Evolutionary conservation across 2,888 invertebrate genomes (phyloP), one percentile per base, ranked within the genome.

Genomic region (Sicus ferrugineus): DNA sequence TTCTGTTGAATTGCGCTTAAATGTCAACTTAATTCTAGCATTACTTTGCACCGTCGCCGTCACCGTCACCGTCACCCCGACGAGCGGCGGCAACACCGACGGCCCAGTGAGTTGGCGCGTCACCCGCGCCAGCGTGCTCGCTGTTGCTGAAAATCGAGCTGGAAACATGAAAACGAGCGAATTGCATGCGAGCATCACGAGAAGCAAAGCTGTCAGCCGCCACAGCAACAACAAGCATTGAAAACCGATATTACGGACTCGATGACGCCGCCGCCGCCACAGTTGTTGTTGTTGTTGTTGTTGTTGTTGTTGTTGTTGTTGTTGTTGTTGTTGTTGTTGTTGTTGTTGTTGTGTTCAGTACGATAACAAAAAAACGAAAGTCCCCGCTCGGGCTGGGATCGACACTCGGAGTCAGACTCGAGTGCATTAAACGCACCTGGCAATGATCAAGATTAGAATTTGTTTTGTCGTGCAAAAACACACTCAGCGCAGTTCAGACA

Each of bases 371-470:
- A 34, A 34, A 21, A 46, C 16, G 62, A 42, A 62, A 62, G 21
- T 66, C 42, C 28, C 28, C 56, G 66, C 21, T 26, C 6, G 21
- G 2, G 59, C 34, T 19, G 11, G n/a, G n/a, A 21, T 38, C 56
- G 56, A 16, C n/a, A n/a, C 7, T 31, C 21, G 9, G 42, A 61
- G 42, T 61, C 42, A 61, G 21, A 11, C 34, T 30, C 52, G 65
- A 75, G 76, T 76, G 76, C 76, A 75, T 76, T 76, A 75, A 76
- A 76, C 76, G 76, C 76, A 75, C 75, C 76, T 76, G 76, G 76
- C 76, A 76, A 75, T 76, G 76, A 75, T 75, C 75, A 76, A 75
- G 75, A 74, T 76, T 76, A 75, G 72, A 75, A 70, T 68, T 69
- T 69, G 67, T 66, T 70, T 46, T 70, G 70, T 67, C 64, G 70